phyloP scores from a whole-genome alignment of 2,797 vertebrate species.

The Rhincodon typus region DNA sequence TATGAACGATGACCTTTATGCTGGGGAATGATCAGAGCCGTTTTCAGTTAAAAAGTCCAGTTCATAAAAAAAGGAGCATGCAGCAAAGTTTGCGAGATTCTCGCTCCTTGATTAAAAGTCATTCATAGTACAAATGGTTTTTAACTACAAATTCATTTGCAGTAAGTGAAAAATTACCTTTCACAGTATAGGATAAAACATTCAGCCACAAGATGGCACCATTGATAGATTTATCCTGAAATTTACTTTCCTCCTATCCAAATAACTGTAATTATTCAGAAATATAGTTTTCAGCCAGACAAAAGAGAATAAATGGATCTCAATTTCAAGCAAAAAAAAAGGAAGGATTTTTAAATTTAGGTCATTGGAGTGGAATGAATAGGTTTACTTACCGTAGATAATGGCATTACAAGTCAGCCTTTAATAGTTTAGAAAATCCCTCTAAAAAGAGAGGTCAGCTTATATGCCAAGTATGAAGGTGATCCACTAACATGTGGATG shows the following conservation, averaged over 20 bases:
- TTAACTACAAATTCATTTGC: too few relatives aligned
- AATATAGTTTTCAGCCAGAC: background rate
- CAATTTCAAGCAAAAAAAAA: background rate
- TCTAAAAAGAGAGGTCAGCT: background rate
- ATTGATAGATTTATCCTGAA: background rate
- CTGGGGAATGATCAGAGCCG: background rate
- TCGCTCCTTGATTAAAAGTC: background rate
- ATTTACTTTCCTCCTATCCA: background rate
- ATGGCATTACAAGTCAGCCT: background rate
- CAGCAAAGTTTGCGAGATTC: background rate
- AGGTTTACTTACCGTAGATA: background rate
- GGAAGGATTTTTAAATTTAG: background rate
- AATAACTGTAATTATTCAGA: background rate
- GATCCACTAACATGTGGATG: background rate
- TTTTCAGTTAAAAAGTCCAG: background rate
- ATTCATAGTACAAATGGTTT: background rate
- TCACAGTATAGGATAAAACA: background rate
- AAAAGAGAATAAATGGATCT: background rate
- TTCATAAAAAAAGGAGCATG: background rate
- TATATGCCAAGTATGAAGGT: background rate
- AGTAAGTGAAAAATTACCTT: too few relatives aligned
- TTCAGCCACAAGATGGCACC: slow-evolving; percentile 24
- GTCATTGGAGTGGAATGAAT: background rate
- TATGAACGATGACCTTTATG: background rate
- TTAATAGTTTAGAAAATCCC: too few relatives aligned